Evolutionary conservation across 2,888 invertebrate species (phyloP).

Genomic region (Therioaphis trifolii): DNA sequence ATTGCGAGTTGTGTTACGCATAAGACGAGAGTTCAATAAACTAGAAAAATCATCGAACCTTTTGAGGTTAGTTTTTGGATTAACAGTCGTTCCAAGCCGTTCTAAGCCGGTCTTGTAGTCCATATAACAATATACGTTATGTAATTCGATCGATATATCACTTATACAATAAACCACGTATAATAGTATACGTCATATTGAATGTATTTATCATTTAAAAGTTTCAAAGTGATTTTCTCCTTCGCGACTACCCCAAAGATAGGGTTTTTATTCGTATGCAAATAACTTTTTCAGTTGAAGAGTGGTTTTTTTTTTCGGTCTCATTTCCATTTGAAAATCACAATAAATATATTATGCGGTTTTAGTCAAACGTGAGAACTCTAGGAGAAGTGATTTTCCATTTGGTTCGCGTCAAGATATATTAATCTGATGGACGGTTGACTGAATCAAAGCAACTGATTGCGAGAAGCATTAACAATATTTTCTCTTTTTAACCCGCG

Average conservation of each 20-base stretch:
- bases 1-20: neutral
- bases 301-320: neutral
- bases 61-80: too few relatives aligned
- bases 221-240: too few relatives aligned
- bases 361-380: neutral
- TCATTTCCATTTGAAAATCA: neutral
- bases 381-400: slow-evolving; percentile 20
- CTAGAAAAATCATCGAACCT: neutral
- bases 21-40: neutral
- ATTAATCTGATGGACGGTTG: slow-evolving; percentile 30
- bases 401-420: slow-evolving; percentile 14
- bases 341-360: neutral
- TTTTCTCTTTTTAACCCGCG: neutral
- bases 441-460: slow-evolving; percentile 39
- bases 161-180: too few relatives aligned
- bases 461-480: slow-evolving; percentile 28
- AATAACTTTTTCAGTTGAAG: neutral
- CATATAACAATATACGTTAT: too few relatives aligned
- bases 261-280: too few relatives aligned
- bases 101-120: too few relatives aligned
- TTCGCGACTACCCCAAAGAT: too few relatives aligned
- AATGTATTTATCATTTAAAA: too few relatives aligned
- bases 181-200: too few relatives aligned
- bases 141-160: too few relatives aligned
- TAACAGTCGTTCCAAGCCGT: too few relatives aligned